Evolutionary conservation across 2,113 vertebrate genomes (phyloP), one percentile per base, ranked within the genome.

Genomic region (Potamarius usumacintae): DNA sequence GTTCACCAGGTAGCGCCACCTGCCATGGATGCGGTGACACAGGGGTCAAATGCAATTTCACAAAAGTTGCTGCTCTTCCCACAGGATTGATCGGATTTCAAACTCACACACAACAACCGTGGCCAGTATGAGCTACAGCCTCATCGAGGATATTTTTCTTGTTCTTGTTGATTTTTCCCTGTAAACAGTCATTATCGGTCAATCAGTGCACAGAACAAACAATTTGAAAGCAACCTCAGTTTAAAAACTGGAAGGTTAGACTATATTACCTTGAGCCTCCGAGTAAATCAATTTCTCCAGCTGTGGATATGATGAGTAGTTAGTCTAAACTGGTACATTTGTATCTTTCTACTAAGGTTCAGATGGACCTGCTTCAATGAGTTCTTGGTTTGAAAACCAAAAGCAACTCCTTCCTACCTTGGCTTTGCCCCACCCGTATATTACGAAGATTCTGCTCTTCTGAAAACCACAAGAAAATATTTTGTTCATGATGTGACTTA

Each of bases 401-500:
- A 8, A 67, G 50, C 9, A n/a, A 86, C 55, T 81, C 18, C n/a
- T 81, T 80, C 60, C 34, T 71, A 74, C 22, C 1, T 17, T 82
- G 15, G 30, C 25, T 7, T 60, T 58, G 34, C 18, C 6, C 79
- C 55, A 74, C 69, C 65, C 30, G 34, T 50, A 34, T 67, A 76
- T 55, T 63, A 53, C 30, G 25, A 82, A 65, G 14, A 30, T 42
- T 48, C 22, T 20, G 27, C 52, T 27, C 17, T 58, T 65, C 65
- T 72, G 58, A 87, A 65, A 42, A 52, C 65, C 71, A 53, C n/a
- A 42, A 67, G 71, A 58, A 58, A 83, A 87, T 74, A 52, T 85
- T 89, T 87, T 53, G 17, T 79, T 85, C 81, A 74, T 89, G 65
- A 81, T 65, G 50, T 78, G 78, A 74, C n/a, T 78, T 52, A 87